Evolutionary conservation across 1,140 invertebrate species (phyloP).

Genomic region (Phocides pigmalion): DNA sequence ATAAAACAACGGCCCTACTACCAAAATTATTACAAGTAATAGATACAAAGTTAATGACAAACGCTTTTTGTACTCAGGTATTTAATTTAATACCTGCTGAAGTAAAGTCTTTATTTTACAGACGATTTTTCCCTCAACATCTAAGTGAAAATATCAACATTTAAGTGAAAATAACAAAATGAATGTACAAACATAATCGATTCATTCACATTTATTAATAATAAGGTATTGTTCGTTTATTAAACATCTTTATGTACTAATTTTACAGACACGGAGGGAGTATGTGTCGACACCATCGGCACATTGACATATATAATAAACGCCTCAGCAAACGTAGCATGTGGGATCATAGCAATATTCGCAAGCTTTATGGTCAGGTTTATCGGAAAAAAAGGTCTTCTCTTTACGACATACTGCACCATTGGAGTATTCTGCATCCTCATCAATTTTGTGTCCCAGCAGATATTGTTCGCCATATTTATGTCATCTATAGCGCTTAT

Average conservation of each 20-base stretch:
- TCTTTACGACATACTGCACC: slow-evolving; percentile 50
- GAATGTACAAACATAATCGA: no score
- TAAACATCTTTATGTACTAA: slow-evolving; percentile 8
- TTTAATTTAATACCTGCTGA: no score
- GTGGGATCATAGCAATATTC: slow-evolving; percentile 55
- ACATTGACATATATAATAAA: slow-evolving; percentile 62
- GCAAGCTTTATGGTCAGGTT: slow-evolving; percentile 59
- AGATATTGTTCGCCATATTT: slow-evolving; percentile 66
- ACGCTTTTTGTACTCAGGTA: no score
- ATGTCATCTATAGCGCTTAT: slow-evolving; percentile 59
- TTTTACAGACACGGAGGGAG: slow-evolving; percentile 52
- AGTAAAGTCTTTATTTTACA: no score
- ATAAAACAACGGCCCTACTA: no score
- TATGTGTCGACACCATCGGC: slow-evolving; percentile 64
- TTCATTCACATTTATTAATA: no score
- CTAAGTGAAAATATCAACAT: no score
- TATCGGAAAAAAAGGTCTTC: slow-evolving; percentile 66
- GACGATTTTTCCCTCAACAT: no score
- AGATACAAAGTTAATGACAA: no score
- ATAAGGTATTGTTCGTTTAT: no score
- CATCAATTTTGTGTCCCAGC: slow-evolving; percentile 62
- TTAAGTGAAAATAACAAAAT: no score
- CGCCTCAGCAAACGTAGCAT: slow-evolving; percentile 52
- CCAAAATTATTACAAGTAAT: no score
- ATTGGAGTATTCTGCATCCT: slow-evolving; percentile 61